These are phyloP conservation scores for Caenorhabditis becei DNA, from an alignment of 2,888 invertebrate genomes.

Conservation along the genomic window DNA sequence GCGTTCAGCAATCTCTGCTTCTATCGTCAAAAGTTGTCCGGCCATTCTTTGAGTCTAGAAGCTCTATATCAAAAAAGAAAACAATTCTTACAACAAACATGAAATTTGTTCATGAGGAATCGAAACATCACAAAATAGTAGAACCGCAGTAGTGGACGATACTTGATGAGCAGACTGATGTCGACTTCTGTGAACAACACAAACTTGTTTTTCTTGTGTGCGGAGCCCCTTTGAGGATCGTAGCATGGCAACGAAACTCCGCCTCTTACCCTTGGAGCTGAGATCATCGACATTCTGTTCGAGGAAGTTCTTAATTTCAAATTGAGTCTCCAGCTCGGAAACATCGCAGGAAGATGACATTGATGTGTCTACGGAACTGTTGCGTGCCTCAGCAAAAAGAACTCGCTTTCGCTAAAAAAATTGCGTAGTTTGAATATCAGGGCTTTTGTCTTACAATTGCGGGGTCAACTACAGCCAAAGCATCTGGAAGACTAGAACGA, in stretches of 20 bases:
- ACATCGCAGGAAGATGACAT: constrained; percentile 54
- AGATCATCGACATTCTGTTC: constrained; percentile 56
- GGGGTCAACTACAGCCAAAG: constrained; percentile 36
- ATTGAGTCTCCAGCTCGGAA: constrained; percentile 51
- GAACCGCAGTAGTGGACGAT: constrained; percentile 74
- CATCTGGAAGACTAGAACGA: constrained; percentile 43
- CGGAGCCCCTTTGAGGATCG: not conserved
- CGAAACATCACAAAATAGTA: constrained; percentile 75
- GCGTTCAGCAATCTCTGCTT: constrained; percentile 74
- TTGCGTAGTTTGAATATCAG: not conserved
- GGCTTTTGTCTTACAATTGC: constrained; percentile 22
- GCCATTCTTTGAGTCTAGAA: constrained; percentile 72
- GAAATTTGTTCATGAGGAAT: constrained; percentile 65
- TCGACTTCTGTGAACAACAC: constrained; percentile 58
- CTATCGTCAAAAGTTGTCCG: constrained; percentile 73
- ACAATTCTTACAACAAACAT: constrained; percentile 12
- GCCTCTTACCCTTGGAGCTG: constrained; percentile 33
- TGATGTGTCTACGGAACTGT: constrained; percentile 50
- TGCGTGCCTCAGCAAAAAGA: constrained; percentile 48
- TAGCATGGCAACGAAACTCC: not conserved
- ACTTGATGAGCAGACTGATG: constrained; percentile 65
- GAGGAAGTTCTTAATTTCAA: constrained; percentile 52
- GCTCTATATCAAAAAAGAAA: not conserved
- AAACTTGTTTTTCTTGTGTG: not conserved
- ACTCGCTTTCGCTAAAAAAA: constrained; percentile 51